Evolutionary conservation across 2,797 vertebrate species (phyloP).

Genomic region (Triplophysa bombifrons): DNA sequence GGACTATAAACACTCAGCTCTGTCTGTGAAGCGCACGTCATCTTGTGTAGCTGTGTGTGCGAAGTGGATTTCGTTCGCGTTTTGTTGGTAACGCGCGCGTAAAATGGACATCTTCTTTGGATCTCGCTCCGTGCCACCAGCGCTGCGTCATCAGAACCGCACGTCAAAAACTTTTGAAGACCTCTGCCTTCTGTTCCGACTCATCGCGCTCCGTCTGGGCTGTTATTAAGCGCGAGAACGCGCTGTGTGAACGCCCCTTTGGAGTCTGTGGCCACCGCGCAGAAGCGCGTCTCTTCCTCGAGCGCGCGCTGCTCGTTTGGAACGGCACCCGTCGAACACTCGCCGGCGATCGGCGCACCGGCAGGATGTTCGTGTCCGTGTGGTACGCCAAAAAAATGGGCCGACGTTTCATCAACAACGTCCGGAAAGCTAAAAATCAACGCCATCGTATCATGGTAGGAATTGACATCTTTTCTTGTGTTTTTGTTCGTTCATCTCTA

Average conservation of each 20-base stretch:
- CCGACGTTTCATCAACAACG: slow-evolving; percentile 77
- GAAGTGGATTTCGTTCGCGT: too few species aligned
- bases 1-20: background rate
- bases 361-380: slow-evolving; percentile 81
- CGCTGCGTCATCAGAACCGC: too few species aligned
- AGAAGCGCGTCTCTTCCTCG: background rate
- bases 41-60: background rate
- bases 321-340: slow-evolving; percentile 47
- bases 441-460: slow-evolving; percentile 74
- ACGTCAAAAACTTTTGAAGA: background rate
- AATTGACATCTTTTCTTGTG: background rate
- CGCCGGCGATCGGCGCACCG: slow-evolving; percentile 49
- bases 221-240: background rate
- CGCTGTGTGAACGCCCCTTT: background rate
- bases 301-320: slow-evolving; percentile 48
- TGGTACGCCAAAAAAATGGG: slow-evolving; percentile 85
- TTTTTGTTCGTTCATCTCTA: background rate
- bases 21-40: background rate
- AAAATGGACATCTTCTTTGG: background rate
- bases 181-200: background rate
- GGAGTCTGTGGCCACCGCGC: background rate
- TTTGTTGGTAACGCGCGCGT: too few species aligned
- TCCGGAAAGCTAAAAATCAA: slow-evolving; percentile 75
- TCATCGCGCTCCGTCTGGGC: background rate
- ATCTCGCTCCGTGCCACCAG: background rate